Evolutionary conservation across 2,797 vertebrate species (phyloP), one percentile per base, ranked within the genome.

Genomic region (Tympanoctomys barrerae): DNA sequence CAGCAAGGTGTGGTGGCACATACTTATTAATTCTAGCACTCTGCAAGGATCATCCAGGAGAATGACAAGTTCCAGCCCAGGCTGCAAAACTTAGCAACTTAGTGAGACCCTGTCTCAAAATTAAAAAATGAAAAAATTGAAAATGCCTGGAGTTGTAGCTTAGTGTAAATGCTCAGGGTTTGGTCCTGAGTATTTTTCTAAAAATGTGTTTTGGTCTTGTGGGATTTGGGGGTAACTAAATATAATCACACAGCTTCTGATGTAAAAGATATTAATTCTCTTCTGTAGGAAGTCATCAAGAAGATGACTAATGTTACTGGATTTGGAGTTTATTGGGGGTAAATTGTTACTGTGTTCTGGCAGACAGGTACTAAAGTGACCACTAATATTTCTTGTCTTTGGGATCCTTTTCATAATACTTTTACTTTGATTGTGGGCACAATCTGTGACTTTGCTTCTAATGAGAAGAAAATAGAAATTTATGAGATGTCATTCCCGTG

Each of bases 251-350:
- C 5, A 59, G 21, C 11, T 14, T 89, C 7, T 90, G 39, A 52
- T 70, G 31, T 90, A 81, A 87, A 93, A 54, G 14, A 22, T 33
- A 24, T 46, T 62, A 82, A 91, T 71, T 93, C 19, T 94, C 33
- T 90, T 7, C 13, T 73, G 18, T 83, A 90, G 21, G 52, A 22
- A 83, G 31, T 78, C 16, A 62, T 88, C 54, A 71, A 78, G 64
- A 90, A 39, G 24, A 22, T 46, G 39, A 62, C 64, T 70, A 89
- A 66, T 54, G 7, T 36, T 73, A 71, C 12, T 33, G 14, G 24
- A 42, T 54, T 73, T 85, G 28, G n/a, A 59, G 42, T 88, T 82
- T 77, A 42, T 62, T 92, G n/a, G 10, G 14, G 26, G 42, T 84
- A 39, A 80, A 80, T 31, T 39, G 5, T 85, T 83, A 42, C 24